A percentile compares a stretch with the other conserved stretches of the same genome.
phyloP scores from a whole-genome alignment of 37 sponge, comb jelly and placozoan species.

The Crambe crambe region DNA sequence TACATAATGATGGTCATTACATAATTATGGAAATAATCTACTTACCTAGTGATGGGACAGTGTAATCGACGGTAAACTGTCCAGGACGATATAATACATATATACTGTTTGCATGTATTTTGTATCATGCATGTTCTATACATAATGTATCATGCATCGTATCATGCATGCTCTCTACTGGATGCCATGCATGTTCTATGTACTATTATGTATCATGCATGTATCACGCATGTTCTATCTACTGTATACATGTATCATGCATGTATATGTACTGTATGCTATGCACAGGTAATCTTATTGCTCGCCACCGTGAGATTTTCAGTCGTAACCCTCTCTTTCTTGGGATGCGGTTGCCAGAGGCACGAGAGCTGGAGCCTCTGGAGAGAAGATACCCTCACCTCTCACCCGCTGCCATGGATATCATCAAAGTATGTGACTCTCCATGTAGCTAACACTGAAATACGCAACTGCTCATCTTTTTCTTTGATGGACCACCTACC shows the following conservation, averaged over 20 bases:
- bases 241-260: too few relatives aligned
- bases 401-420: constrained; percentile 61
- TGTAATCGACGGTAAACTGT: background rate
- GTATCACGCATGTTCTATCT: too few relatives aligned
- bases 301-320: constrained; percentile 87
- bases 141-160: too few relatives aligned
- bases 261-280: too few relatives aligned
- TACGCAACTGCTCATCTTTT: too few relatives aligned
- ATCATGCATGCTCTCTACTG: background rate
- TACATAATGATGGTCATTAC: background rate
- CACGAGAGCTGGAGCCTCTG: constrained; percentile 76
- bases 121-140: too few relatives aligned
- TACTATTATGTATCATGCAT: too few relatives aligned
- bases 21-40: background rate
- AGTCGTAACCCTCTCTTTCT: constrained; percentile 90
- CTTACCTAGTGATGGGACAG: background rate
- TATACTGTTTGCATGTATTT: too few relatives aligned
- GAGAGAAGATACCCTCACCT: constrained; percentile 79
- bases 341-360: constrained; percentile 92
- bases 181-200: background rate
- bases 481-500: too few relatives aligned
- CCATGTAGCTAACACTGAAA: too few relatives aligned
- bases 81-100: too few relatives aligned
- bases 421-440: constrained; percentile 80
- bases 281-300: constrained; percentile 78